Conservation (phyloP, 1,140 invertebrate species). For the Lineus longissimus region DNA sequence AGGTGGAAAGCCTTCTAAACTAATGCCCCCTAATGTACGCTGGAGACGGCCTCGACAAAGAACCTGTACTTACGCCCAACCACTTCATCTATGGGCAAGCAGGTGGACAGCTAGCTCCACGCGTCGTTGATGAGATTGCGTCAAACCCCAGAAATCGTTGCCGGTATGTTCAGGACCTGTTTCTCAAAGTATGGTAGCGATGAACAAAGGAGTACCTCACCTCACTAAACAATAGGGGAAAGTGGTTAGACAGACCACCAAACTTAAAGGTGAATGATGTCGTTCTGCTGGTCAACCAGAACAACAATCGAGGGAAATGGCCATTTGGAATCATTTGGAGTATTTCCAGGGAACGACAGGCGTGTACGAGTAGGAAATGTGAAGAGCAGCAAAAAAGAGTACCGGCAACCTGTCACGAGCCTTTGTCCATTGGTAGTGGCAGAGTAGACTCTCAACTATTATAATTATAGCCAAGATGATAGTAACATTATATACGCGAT, state of each 20-base stretch:
- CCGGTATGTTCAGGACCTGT: conserved; percentile 16
- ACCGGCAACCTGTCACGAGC: too few relatives aligned
- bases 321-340: conserved; percentile 7
- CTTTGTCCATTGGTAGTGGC: too few relatives aligned
- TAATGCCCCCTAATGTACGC: conserved; percentile 5
- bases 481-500: too few relatives aligned
- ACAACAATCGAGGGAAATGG: conserved; percentile 13
- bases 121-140: conserved; percentile 5
- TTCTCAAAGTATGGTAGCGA: conserved; percentile 18
- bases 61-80: conserved; percentile 15
- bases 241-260: neutral
- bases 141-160: conserved; percentile 1
- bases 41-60: conserved; percentile 9
- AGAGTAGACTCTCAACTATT: too few relatives aligned
- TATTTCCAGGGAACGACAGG: too few relatives aligned
- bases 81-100: conserved; percentile 4
- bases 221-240: neutral
- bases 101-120: neutral
- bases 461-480: too few relatives aligned
- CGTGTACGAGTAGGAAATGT: too few relatives aligned
- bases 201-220: conserved; percentile 16
- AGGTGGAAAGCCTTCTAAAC: conserved; percentile 11
- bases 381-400: too few relatives aligned
- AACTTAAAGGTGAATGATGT: conserved; percentile 18
- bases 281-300: conserved; percentile 20